phyloP scores from a whole-genome alignment of 2,113 vertebrate genomes.

The Semnopithecus entellus region DNA sequence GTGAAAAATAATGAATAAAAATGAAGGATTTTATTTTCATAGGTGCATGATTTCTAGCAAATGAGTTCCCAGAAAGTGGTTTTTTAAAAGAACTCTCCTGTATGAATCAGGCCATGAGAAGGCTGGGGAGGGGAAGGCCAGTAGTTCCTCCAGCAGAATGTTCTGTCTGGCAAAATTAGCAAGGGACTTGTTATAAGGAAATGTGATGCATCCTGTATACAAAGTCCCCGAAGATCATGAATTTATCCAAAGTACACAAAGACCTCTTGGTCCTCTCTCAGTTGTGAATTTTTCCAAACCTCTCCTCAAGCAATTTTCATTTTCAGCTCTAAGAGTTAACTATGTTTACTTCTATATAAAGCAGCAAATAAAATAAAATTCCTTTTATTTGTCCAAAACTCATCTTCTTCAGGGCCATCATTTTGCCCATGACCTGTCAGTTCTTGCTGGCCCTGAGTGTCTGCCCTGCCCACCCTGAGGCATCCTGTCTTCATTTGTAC shows the following conservation, averaged over 20 bases:
- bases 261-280: neutral
- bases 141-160: neutral
- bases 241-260: neutral
- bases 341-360: neutral
- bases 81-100: constrained; percentile 18
- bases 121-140: neutral
- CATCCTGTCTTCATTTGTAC: neutral
- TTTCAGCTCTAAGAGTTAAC: constrained; percentile 4
- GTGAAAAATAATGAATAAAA: neutral
- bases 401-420: neutral
- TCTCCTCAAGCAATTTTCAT: constrained; percentile 52
- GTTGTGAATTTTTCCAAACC: neutral
- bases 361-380: neutral
- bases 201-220: neutral
- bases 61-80: constrained; percentile 11
- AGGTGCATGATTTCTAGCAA: neutral
- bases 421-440: neutral
- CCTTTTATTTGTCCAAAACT: neutral
- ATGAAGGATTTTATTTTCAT: neutral
- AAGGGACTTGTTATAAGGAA: constrained; percentile 46
- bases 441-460: neutral
- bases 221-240: neutral
- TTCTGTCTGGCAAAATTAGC: neutral
- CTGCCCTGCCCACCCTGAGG: neutral
- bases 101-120: neutral